phyloP scores from a whole-genome alignment of 1,140 invertebrate species.

The Oryctes rhinoceros region DNA sequence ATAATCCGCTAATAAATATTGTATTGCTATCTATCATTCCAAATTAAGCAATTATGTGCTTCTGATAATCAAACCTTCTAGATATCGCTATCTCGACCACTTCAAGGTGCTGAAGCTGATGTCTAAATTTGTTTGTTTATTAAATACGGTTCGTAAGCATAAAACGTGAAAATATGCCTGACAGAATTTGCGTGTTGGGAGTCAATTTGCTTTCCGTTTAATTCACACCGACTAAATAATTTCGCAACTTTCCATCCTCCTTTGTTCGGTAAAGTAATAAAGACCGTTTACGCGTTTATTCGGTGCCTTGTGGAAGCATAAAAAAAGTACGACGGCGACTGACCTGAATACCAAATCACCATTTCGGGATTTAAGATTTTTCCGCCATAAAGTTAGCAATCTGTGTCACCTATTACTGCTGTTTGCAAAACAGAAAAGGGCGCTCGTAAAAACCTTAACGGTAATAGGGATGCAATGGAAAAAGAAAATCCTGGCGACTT shows the following conservation, averaged over 20 bases:
- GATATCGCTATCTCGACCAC: too few species aligned
- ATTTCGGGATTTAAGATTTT: constrained; percentile 5
- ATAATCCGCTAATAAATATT: too few species aligned
- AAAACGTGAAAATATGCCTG: neutral
- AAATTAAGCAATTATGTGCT: too few species aligned
- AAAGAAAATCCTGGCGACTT: too few species aligned
- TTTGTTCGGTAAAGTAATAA: neutral
- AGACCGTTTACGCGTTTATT: constrained; percentile 1
- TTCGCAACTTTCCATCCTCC: neutral
- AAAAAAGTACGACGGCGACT: constrained; percentile 6
- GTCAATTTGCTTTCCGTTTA: neutral
- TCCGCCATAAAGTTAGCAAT: constrained; percentile 1
- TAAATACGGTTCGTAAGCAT: too few species aligned
- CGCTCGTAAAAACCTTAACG: constrained; percentile 9
- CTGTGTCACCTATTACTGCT: neutral
- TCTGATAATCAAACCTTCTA: too few species aligned
- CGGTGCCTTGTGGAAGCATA: neutral
- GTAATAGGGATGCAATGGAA: neutral
- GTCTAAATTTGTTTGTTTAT: too few species aligned
- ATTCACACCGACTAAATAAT: neutral
- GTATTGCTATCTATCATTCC: too few species aligned
- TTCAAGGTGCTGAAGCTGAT: too few species aligned
- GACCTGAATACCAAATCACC: constrained; percentile 35
- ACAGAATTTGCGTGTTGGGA: neutral
- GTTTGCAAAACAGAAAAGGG: constrained; percentile 1